Conservation (phyloP, 2,888 invertebrate species). For the Pogonocherus hispidulus region DNA sequence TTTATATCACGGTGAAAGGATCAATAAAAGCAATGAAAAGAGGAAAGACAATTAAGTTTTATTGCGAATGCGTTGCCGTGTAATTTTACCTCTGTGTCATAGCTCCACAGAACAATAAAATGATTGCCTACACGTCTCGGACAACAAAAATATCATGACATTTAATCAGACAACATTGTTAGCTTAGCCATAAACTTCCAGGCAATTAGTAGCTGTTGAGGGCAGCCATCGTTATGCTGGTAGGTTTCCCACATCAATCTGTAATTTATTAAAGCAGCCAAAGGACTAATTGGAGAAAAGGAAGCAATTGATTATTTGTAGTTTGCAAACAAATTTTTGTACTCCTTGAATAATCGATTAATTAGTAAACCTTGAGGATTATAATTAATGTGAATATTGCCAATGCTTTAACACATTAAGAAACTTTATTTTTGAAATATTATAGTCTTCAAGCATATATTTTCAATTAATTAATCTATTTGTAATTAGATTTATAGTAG, state of each 20-base stretch:
- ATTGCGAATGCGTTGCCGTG: conserved; percentile 7
- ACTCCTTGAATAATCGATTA: conserved; percentile 24
- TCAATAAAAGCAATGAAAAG: conserved; percentile 21
- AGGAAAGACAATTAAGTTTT: conserved; percentile 17
- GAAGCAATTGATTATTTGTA: conserved; percentile 14
- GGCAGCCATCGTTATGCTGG: conserved; percentile 11
- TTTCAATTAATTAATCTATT: no score
- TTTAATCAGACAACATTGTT: conserved; percentile 29
- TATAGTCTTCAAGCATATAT: no score
- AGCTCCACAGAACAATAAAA: conserved; percentile 22
- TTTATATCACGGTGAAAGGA: conserved; percentile 18
- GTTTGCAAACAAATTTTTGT: conserved; percentile 14
- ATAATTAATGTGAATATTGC: conserved; percentile 8
- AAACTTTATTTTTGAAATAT: no score
- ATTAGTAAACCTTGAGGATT: conserved; percentile 25
- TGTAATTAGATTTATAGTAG: no score
- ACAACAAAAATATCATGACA: conserved; percentile 23
- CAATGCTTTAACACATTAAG: neutral
- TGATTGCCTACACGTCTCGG: conserved; percentile 22
- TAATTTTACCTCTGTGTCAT: conserved; percentile 14
- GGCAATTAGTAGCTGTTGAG: conserved; percentile 25
- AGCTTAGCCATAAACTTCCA: conserved; percentile 19
- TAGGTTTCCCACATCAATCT: conserved; percentile 18
- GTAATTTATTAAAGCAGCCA: conserved; percentile 26
- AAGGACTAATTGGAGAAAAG: conserved; percentile 23